phyloP scores from a whole-genome alignment of 2,113 vertebrate species.

The Poicephalus gulielmi region DNA sequence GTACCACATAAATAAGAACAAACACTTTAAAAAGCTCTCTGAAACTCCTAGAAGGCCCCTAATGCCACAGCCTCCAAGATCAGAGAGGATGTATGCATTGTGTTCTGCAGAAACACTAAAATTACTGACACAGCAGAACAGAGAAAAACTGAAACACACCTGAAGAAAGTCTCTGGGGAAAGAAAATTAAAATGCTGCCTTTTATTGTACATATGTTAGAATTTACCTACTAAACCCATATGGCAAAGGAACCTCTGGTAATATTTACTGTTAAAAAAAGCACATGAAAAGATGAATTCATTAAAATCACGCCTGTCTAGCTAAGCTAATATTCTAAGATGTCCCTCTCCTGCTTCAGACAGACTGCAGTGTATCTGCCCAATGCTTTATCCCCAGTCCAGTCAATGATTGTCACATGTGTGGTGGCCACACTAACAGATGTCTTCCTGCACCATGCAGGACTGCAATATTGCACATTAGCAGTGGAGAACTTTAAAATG shows the following conservation, averaged over 20 bases:
- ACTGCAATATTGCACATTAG: not conserved
- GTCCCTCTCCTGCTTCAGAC: not conserved
- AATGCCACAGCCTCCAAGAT: not conserved
- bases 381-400: not conserved
- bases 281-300: not conserved
- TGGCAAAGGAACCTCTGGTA: not conserved
- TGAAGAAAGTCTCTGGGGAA: not conserved
- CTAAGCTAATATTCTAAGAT: not conserved
- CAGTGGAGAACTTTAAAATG: constrained; percentile 76
- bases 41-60: not conserved
- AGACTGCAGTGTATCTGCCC: not conserved
- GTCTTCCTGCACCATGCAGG: not conserved
- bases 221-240: not conserved
- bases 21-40: not conserved
- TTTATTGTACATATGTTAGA: not conserved
- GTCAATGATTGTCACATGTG: not conserved
- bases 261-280: constrained; percentile 15
- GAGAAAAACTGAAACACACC: not conserved
- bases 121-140: not conserved
- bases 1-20: not conserved
- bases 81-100: fast-evolving
- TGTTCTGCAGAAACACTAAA: not conserved
- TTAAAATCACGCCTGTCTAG: not conserved
- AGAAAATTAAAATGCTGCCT: constrained; percentile 12
- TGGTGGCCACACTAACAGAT: not conserved